Conservation (phyloP, 1,140 invertebrate species). For the Calycopis cecrops region DNA sequence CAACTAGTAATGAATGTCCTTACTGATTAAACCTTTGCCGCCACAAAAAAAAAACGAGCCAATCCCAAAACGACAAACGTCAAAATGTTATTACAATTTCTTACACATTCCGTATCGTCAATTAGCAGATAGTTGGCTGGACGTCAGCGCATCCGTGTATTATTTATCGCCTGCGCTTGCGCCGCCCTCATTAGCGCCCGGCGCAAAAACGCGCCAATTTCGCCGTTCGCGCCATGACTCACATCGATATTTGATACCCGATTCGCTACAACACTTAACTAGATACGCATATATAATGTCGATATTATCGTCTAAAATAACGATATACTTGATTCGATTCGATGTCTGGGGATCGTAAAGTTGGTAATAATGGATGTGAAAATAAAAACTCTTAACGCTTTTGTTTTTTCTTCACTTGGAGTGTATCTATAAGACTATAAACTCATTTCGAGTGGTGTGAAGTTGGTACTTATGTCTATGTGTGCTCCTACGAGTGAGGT, state of each 20-base stretch:
- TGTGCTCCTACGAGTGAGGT: no score
- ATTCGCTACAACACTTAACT: constrained; percentile 31
- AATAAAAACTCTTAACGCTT: constrained; percentile 15
- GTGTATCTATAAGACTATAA: no score
- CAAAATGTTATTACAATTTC: constrained; percentile 7
- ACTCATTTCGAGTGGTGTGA: no score
- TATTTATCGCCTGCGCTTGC: constrained; percentile 43
- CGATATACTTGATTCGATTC: constrained; percentile 11
- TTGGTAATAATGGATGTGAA: constrained; percentile 12
- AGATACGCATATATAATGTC: constrained; percentile 25
- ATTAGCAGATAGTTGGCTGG: constrained; percentile 44
- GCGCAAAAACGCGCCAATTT: constrained; percentile 30
- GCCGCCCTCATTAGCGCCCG: constrained; percentile 39
- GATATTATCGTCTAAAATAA: constrained; percentile 9
- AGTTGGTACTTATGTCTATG: no score
- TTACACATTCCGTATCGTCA: constrained; percentile 27
- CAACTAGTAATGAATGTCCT: constrained; percentile 5
- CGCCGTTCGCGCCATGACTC: constrained; percentile 41
- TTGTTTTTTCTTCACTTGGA: constrained; percentile 5
- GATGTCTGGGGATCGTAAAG: constrained; percentile 9
- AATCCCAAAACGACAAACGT: background rate
- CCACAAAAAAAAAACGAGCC: background rate
- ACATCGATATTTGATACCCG: constrained; percentile 28
- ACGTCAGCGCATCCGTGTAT: constrained; percentile 38
- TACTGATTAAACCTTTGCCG: background rate